Evolutionary conservation across 2,113 vertebrate species (phyloP), one percentile per base, ranked within the genome.

Genomic region (Nymphicus hollandicus): DNA sequence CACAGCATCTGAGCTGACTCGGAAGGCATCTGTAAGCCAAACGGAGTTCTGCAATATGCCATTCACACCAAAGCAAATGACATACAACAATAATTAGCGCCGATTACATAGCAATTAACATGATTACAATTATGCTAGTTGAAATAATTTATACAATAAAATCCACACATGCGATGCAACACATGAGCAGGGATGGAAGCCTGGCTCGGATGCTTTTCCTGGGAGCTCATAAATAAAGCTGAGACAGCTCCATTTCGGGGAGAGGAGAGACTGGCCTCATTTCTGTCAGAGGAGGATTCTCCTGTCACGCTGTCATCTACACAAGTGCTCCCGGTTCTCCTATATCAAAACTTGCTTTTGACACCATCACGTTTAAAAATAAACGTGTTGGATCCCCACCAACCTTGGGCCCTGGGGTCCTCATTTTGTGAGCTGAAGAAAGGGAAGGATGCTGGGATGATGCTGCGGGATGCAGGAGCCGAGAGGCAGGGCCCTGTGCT

Each of bases 71-170:
- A 94, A 96, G 97, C 97, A 98, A 98, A 98, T 97, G 97, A 98
- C 97, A 98, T 87, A 97, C 97, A 98, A 98, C 97, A 98, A 96
- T 97, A 98, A 98, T 98, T 98, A 98, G 97, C 4, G 61, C 91
- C 97, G 97, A 98, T 98, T 98, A 97, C 97, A 98, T 61, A 97
- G 97, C 97, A 98, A 98, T 98, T 98, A 98, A 97, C 96, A 96
- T 97, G 97, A 98, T 93, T 96, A 97, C 96, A 96, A 97, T 98
- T 98, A 97, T 95, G 97, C 93, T 96, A 93, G 97, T 90, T 94
- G 96, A 97, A 97, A 97, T 91, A 81, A 96, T 97, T 97, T 96
- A 91, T 96, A 98, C 96, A 96, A 97, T 97, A 97, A 98, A 97
- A 96, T 95, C 97, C 91, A 49, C 29, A 53, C 94, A 94, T 94